Conservation (phyloP, 2,888 invertebrate species). For the Hoplodrina blanda region DNA sequence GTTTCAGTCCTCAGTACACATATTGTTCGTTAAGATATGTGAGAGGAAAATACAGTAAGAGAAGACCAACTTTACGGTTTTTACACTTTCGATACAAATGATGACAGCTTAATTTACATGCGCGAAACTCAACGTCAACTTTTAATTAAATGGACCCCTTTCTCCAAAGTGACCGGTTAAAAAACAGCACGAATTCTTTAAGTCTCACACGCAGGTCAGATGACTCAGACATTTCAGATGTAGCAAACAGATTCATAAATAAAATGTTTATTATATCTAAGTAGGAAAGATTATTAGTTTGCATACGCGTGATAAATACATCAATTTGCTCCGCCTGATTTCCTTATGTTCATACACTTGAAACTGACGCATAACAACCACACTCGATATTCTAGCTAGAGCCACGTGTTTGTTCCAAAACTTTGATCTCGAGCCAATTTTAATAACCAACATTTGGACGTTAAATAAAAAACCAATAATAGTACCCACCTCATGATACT, state of each 20-base stretch:
- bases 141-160: conserved; percentile 51
- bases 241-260: conserved; percentile 28
- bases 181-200: conserved; percentile 53
- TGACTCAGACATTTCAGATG: conserved; percentile 60
- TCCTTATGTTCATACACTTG: conserved; percentile 50
- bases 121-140: conserved; percentile 13
- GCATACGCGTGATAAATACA: conserved; percentile 39
- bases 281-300: conserved; percentile 38
- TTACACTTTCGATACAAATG: conserved; percentile 18
- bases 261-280: conserved; percentile 19
- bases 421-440: conserved; percentile 71
- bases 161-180: conserved; percentile 58
- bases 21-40: neutral
- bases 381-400: conserved; percentile 60
- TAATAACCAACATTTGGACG: conserved; percentile 43
- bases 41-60: neutral
- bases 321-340: conserved; percentile 46
- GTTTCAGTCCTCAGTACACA: neutral
- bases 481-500: conserved; percentile 68
- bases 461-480: conserved; percentile 53
- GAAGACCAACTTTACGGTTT: neutral
- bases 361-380: conserved; percentile 51
- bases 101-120: conserved; percentile 37
- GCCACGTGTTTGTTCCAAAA: conserved; percentile 64
- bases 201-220: conserved; percentile 41